Evolutionary conservation across 2,888 invertebrate genomes (phyloP).

Genomic region (Camptogramma bilineatum): DNA sequence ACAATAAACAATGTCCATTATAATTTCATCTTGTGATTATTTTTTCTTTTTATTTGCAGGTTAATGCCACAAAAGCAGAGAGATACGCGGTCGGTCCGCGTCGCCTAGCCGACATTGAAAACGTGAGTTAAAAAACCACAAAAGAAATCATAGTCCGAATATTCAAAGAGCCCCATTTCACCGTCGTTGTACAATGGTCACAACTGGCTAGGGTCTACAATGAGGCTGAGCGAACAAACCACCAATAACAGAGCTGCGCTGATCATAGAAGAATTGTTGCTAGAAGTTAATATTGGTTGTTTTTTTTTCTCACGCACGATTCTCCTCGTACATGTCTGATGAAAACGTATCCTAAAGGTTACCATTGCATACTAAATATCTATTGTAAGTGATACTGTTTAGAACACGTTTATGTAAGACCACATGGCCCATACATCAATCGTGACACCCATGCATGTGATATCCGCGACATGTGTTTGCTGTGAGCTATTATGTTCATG

Average conservation of each 20-base stretch:
- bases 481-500: neutral
- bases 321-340: no score
- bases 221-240: no score
- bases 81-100: constrained; percentile 55
- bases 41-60: constrained; percentile 55
- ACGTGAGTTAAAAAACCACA: constrained; percentile 56
- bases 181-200: constrained; percentile 7
- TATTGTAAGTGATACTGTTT: constrained; percentile 9
- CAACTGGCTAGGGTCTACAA: neutral
- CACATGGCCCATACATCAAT: constrained; percentile 47
- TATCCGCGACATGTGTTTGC: constrained; percentile 18
- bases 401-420: constrained; percentile 12
- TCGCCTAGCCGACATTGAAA: constrained; percentile 68
- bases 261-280: no score
- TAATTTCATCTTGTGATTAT: neutral
- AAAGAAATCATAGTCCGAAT: constrained; percentile 1
- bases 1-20: no score
- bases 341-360: no score
- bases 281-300: no score
- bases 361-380: neutral
- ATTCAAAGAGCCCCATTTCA: neutral
- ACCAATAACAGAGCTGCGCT: no score
- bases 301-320: no score
- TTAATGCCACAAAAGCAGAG: constrained; percentile 57
- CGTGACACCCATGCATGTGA: constrained; percentile 23